A percentile compares a stretch with the other conserved stretches of the same genome.
Conservation (phyloP, 2,888 invertebrate genomes). For the Noctua fimbriata region DNA sequence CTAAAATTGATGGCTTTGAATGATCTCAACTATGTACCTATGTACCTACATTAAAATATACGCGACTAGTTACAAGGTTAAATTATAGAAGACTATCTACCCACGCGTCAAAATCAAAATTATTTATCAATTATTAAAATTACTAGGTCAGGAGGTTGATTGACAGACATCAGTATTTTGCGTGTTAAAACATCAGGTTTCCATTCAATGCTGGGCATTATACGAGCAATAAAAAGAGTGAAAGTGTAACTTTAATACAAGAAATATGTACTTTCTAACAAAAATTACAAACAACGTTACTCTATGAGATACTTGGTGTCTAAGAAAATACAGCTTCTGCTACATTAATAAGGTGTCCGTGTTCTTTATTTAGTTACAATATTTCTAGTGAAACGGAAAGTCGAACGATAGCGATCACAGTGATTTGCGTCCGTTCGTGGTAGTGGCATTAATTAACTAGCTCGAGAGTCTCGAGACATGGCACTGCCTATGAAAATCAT, state of each 20-base stretch:
- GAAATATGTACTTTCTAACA: slow-evolving; percentile 69
- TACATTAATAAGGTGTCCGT: slow-evolving; percentile 40
- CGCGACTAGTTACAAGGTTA: slow-evolving; percentile 28
- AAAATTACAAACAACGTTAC: slow-evolving; percentile 61
- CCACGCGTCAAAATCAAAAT: slow-evolving; percentile 32
- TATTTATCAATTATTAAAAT: slow-evolving; percentile 57
- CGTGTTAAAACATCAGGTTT: slow-evolving; percentile 47
- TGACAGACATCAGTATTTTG: slow-evolving; percentile 59
- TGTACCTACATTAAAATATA: slow-evolving; percentile 2
- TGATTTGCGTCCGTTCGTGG: slow-evolving; percentile 54
- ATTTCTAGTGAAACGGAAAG: slow-evolving; percentile 61
- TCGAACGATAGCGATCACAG: slow-evolving; percentile 44
- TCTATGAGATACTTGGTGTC: slow-evolving; percentile 24
- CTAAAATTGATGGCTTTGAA: slow-evolving; percentile 27
- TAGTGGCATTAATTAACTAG: slow-evolving; percentile 51
- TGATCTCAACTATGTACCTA: slow-evolving; percentile 9
- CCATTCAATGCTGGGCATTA: slow-evolving; percentile 42
- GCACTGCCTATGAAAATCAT: slow-evolving; percentile 32
- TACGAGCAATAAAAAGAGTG: slow-evolving; percentile 62
- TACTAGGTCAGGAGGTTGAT: slow-evolving; percentile 65
- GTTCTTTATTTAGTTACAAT: slow-evolving; percentile 51
- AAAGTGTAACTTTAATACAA: slow-evolving; percentile 68
- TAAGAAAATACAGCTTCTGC: slow-evolving; percentile 51
- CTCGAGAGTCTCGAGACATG: slow-evolving; percentile 26
- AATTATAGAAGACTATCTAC: slow-evolving; percentile 20